These are phyloP conservation scores for Hyla sarda DNA, from an alignment of 2,113 vertebrate species.

Conservation along the genomic window DNA sequence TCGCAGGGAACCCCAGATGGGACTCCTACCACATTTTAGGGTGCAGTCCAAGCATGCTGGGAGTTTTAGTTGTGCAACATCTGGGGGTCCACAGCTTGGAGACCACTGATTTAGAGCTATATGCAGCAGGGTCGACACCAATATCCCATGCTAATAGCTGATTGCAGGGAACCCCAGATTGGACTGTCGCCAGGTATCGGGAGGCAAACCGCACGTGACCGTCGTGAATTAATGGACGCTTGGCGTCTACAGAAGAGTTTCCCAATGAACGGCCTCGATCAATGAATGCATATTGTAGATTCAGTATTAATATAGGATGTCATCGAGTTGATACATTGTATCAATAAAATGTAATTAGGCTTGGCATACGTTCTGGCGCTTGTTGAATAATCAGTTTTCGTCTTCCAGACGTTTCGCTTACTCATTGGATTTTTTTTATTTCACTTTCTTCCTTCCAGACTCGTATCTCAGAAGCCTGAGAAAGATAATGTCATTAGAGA, in stretches of 20 bases:
- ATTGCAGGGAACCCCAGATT: too few species aligned
- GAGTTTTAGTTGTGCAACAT: too few species aligned
- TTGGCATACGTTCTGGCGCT: not conserved
- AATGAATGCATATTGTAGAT: not conserved
- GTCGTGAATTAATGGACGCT: too few species aligned
- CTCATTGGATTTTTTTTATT: not conserved
- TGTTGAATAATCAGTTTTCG: conserved; percentile 31
- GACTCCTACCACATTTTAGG: too few species aligned
- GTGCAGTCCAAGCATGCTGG: too few species aligned
- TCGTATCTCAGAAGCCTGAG: conserved; percentile 35
- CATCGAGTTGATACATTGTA: not conserved
- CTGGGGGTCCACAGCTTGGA: too few species aligned
- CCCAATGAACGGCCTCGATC: not conserved
- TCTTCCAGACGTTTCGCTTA: conserved; percentile 18
- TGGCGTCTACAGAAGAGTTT: not conserved
- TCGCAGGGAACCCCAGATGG: too few species aligned
- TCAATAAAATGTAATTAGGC: conserved; percentile 13
- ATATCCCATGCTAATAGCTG: too few species aligned
- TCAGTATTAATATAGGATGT: not conserved
- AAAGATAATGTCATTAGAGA: conserved; percentile 47
- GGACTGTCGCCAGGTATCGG: too few species aligned
- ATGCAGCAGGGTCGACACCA: too few species aligned
- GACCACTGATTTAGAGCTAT: too few species aligned
- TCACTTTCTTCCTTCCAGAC: conserved; percentile 12
- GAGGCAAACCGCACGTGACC: too few species aligned